Base-by-base conservation (phyloP, 2,888 invertebrate species). In the Cantharis lateralis region DNA sequence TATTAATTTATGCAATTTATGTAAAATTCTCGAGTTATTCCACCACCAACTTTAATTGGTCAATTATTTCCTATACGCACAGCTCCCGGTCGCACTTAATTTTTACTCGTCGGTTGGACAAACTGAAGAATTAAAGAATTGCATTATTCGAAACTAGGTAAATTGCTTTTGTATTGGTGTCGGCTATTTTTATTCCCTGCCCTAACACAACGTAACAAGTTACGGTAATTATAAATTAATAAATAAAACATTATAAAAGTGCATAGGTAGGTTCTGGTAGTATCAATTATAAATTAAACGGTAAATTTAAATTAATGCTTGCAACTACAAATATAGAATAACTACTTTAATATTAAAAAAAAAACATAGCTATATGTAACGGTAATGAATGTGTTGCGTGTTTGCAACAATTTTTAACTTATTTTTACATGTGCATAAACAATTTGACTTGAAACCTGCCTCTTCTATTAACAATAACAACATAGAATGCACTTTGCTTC, bases 281-380 rank as follows among this genome's bases (percentile, higher is more conserved):
- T 24, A 66, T 16, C 64, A 66, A 66, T 66, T 66, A 66, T 66
- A 66, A 66, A 66, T 66, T 20, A 48, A 66, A 66, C 64, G 64
- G 64, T 66, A 66, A 66, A 66, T 20, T 16, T 20, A 20, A 16
- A 20, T 66, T 66, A 66, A 24, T 24, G 24, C 24, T 66, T 20
- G 64, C 64, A 63, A 63, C 63, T 63, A 24, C 64, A 66, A 66
- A 66, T 66, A 66, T 66, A 66, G 64, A 66, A 66, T 20, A 66
- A 20, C 64, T 20, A 66, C 64, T 66, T 66, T 20, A 20, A 20
- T n/a, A 13, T 18, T 28, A 10, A 10, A 63, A 18, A n/a, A 63
- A 3, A 63, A 16, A 66, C 18, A 66, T 20, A 20, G 20, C 64
- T 20, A 48, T n/a, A n/a, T 48, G 48, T 48, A 48, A 48, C 48